Evolutionary conservation across 2,797 vertebrate species (phyloP).

Genomic region (Cyclopterus lumpus): DNA sequence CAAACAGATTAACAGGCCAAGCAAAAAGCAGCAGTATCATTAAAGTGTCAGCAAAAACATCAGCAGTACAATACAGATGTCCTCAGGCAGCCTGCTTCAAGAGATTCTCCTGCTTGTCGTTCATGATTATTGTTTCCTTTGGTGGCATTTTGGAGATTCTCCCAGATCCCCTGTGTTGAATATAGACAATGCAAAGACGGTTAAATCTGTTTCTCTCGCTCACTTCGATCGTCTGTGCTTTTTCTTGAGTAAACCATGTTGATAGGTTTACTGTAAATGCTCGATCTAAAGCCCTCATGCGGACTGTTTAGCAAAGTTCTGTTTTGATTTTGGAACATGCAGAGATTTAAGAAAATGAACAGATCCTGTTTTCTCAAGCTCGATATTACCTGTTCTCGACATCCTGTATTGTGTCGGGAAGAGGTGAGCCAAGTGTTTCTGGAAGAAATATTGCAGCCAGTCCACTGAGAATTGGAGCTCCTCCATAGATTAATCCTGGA

Average conservation of each 20-base stretch:
- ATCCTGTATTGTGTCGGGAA: constrained; percentile 88
- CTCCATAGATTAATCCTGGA: constrained; percentile 86
- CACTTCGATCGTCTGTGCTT: neutral
- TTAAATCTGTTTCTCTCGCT: neutral
- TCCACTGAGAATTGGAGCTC: constrained; percentile 83
- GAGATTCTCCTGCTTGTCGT: constrained; percentile 56
- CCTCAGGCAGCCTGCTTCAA: constrained; percentile 74
- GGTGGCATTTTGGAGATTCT: constrained; percentile 49
- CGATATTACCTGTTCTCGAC: constrained; percentile 84
- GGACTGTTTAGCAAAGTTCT: neutral
- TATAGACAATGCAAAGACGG: constrained; percentile 34
- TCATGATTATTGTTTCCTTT: constrained; percentile 64
- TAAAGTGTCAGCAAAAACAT: constrained; percentile 24
- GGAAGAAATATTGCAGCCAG: constrained; percentile 83
- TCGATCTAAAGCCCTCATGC: neutral
- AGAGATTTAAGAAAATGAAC: neutral
- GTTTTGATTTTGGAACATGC: constrained; percentile 16
- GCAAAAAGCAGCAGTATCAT: constrained; percentile 18
- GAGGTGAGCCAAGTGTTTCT: constrained; percentile 83
- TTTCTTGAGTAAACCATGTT: neutral
- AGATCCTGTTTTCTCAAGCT: neutral
- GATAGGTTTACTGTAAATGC: neutral
- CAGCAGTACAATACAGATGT: constrained; percentile 15
- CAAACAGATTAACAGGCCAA: constrained; percentile 21
- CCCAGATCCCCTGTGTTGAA: constrained; percentile 62